Evolutionary conservation across 2,888 invertebrate genomes (phyloP).

Genomic region (Smittia sp.): DNA sequence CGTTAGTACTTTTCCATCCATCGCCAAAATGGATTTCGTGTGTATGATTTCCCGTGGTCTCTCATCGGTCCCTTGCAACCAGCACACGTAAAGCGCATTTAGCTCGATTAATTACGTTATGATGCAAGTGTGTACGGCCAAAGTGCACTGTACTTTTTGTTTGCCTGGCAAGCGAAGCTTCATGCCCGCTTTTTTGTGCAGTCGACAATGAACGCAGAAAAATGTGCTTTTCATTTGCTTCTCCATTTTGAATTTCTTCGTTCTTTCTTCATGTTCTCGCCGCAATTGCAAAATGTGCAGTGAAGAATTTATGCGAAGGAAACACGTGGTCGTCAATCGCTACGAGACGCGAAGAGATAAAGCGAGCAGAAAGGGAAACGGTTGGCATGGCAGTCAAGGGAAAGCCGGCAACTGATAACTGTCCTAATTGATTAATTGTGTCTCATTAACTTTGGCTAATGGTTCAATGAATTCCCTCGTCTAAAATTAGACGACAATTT

Average conservation of each 20-base stretch:
- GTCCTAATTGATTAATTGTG: slow-evolving; percentile 10
- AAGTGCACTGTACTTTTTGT: slow-evolving; percentile 39
- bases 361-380: not conserved
- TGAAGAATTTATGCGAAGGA: not conserved
- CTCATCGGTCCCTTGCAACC: not conserved
- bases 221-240: slow-evolving; percentile 37
- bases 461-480: slow-evolving; percentile 2
- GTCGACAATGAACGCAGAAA: slow-evolving; percentile 12
- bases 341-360: no score
- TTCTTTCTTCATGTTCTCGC: slow-evolving; percentile 20
- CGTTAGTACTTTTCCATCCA: slow-evolving; percentile 18
- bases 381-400: not conserved
- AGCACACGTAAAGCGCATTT: slow-evolving; percentile 18
- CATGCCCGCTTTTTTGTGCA: slow-evolving; percentile 19
- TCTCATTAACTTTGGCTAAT: not conserved
- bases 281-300: slow-evolving; percentile 33
- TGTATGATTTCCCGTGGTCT: not conserved
- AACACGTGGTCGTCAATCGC: slow-evolving; percentile 24
- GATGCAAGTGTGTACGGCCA: not conserved
- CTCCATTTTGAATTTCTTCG: slow-evolving; percentile 41
- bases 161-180: not conserved
- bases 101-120: slow-evolving; percentile 21
- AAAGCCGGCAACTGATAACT: not conserved
- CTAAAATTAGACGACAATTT: slow-evolving; percentile 9
- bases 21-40: slow-evolving; percentile 13